Evolutionary conservation across 2,797 vertebrate genomes (phyloP), one percentile per base, ranked within the genome.

Genomic region (Peromyscus aztecus): DNA sequence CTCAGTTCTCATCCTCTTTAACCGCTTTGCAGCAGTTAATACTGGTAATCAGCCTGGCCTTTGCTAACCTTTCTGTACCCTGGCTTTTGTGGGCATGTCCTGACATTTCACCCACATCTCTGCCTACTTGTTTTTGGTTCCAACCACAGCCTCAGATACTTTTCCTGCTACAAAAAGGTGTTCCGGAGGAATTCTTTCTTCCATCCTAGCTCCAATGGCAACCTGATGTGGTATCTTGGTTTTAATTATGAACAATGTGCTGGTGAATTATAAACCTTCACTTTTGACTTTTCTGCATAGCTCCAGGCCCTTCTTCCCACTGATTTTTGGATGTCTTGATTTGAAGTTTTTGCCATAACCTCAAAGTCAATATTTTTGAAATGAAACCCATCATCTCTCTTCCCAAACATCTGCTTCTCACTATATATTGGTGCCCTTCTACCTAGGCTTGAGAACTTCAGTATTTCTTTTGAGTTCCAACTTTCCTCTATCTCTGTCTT

Each of bases 331-430:
- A 61, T 82, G 59, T 24, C 17, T 93, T 34, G 77, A 89, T 6
- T 65, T 92, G 43, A 94, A 96, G 67, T 80, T 91, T 77, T 91
- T 97, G 85, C 86, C 95, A 92, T 89, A 98, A 96, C 92, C 91
- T 96, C 96, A 95, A 95, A 94, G 81, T 93, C 90, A 96, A 12
- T 86, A 84, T 91, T 97, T 97, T 95, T 94, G 75, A 95, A 96
- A 86, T 94, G 69, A 92, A 97, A 95, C 37, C 75, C 80, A 80
- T 95, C 59, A 65, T 95, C 63, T 86, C 92, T 95, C 69, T 34
- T 90, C 65, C 73, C 75, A 92, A 43, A 97, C 89, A 95, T 94
- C 89, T 98, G 95, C 73, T 96, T 97, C 71, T 94, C 85, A 94
- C 85, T 97, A 71, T 82, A 40, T 27, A 17, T 29, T 86, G 63